Conservation (phyloP, 2,113 vertebrate genomes). For the Dicentrarchus labrax region DNA sequence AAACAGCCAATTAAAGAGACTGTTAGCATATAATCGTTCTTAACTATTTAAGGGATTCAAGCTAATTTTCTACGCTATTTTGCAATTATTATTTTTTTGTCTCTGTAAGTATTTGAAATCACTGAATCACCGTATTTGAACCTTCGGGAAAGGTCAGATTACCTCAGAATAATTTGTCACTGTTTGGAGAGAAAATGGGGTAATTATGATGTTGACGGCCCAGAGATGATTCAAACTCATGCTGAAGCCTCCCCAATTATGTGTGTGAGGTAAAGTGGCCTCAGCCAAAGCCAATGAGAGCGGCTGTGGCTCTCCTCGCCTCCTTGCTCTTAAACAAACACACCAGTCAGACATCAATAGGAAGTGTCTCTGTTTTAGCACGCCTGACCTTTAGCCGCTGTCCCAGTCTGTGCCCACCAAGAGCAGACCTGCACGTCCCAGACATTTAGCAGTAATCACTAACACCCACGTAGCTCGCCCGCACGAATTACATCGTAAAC, state of each 20-base stretch:
- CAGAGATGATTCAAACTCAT: constrained; percentile 70
- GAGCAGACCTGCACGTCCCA: constrained; percentile 53
- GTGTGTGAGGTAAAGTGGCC: constrained; percentile 74
- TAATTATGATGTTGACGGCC: constrained; percentile 71
- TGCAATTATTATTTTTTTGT: constrained; percentile 37
- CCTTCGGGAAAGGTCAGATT: constrained; percentile 54
- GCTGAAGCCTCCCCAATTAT: constrained; percentile 72
- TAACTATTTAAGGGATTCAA: constrained; percentile 9
- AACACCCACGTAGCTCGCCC: constrained; percentile 51
- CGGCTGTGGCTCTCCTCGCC: constrained; percentile 59
- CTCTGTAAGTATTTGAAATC: constrained; percentile 38
- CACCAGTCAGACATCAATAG: constrained; percentile 71
- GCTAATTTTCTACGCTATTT: neutral
- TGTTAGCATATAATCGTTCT: neutral
- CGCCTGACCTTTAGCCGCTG: constrained; percentile 75
- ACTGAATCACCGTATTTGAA: constrained; percentile 32
- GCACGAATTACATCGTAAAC: constrained; percentile 71
- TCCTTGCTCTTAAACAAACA: constrained; percentile 78
- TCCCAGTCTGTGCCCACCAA: constrained; percentile 60
- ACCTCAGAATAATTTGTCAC: constrained; percentile 69
- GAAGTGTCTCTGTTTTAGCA: constrained; percentile 72
- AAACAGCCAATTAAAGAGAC: constrained; percentile 1
- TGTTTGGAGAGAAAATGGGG: constrained; percentile 67
- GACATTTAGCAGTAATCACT: constrained; percentile 72
- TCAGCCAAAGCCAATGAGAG: constrained; percentile 68